These are phyloP conservation scores for Pogonophryne albipinna DNA, from an alignment of 2,797 vertebrate genomes.

Conservation along the genomic window DNA sequence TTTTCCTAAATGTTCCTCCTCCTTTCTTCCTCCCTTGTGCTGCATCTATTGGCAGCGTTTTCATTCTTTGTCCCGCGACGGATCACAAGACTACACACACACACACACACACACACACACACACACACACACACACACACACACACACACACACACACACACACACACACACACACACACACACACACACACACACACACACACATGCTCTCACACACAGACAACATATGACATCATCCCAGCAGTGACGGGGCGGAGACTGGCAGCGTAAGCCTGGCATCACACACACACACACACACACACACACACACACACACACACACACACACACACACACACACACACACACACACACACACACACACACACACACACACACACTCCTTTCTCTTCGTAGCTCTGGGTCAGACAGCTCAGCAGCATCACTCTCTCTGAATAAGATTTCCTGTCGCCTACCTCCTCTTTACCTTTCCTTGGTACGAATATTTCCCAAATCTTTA, in stretches of 20 bases:
- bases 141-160: constrained; percentile 28
- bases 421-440: constrained; percentile 53
- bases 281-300: constrained; percentile 13
- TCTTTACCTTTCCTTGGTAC: background rate
- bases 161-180: constrained; percentile 22
- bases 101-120: constrained; percentile 32
- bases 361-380: background rate
- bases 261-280: constrained; percentile 71
- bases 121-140: constrained; percentile 38
- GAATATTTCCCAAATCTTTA: background rate
- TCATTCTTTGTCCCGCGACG: constrained; percentile 69
- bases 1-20: background rate
- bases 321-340: constrained; percentile 21
- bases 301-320: constrained; percentile 12
- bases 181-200: background rate
- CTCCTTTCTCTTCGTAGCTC: constrained; percentile 57
- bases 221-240: constrained; percentile 71
- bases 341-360: constrained; percentile 13
- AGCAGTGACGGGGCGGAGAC: constrained; percentile 65
- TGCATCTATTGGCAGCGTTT: constrained; percentile 43
- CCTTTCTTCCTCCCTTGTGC: constrained; percentile 11
- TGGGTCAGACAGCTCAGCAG: constrained; percentile 67
- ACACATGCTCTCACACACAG: constrained; percentile 15
- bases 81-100: constrained; percentile 65
- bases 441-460: constrained; percentile 8